phyloP scores from a whole-genome alignment of 64 coral and sea anemone genomes.

The Montipora capricornis region DNA sequence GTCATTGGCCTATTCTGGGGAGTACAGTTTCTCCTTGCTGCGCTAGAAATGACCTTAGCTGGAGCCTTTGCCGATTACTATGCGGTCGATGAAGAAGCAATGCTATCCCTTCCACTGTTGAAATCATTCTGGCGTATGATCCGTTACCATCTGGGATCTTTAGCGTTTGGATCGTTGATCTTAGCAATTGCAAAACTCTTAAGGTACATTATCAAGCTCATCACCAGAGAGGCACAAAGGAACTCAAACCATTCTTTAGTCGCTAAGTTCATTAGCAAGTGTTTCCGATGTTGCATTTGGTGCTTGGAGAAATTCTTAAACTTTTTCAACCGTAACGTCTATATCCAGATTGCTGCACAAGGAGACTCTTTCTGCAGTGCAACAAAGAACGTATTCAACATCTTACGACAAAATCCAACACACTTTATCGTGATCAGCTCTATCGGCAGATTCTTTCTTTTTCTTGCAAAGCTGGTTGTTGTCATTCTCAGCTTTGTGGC shows the following conservation, averaged over 20 bases:
- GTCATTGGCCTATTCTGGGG: constrained; percentile 63
- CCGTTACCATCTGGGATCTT: constrained; percentile 62
- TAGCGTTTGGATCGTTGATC: constrained; percentile 57
- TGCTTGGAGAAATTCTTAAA: constrained; percentile 66
- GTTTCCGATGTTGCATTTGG: constrained; percentile 52
- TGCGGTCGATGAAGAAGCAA: constrained; percentile 42
- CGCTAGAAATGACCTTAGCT: constrained; percentile 53
- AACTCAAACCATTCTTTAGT: constrained; percentile 48
- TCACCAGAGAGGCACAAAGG: constrained; percentile 41
- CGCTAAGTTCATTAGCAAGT: constrained; percentile 55
- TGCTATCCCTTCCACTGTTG: constrained; percentile 54
- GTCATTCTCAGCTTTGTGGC: constrained; percentile 18
- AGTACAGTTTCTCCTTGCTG: constrained; percentile 62
- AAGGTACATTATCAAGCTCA: constrained; percentile 51
- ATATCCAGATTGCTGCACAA: constrained; percentile 66
- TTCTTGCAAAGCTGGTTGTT: constrained; percentile 61
- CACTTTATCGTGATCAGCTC: constrained; percentile 62
- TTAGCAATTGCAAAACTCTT: constrained; percentile 40
- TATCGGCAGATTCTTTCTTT: constrained; percentile 53
- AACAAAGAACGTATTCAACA: constrained; percentile 18
- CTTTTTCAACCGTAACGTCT: constrained; percentile 62
- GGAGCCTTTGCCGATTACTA: constrained; percentile 62
- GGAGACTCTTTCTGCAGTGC: constrained; percentile 55
- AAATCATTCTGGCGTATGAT: constrained; percentile 68
- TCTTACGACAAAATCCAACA: constrained; percentile 48